Conservation (phyloP, 1,140 invertebrate species). For the Polypedilum pembai region DNA sequence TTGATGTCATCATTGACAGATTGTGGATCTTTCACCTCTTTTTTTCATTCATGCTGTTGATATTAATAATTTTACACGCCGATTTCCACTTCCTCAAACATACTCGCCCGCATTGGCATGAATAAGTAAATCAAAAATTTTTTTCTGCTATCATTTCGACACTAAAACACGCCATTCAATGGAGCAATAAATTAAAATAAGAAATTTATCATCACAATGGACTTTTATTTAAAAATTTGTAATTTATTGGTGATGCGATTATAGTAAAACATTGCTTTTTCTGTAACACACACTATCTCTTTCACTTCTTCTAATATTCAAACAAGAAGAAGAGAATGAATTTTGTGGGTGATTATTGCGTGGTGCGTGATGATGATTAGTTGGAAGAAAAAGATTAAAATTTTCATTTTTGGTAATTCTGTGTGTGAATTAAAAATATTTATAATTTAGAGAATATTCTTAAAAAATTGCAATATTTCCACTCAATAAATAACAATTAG, state of each 20-base stretch:
- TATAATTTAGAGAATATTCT: no score
- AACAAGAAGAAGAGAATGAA: no score
- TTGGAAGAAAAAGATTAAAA: no score
- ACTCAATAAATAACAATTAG: no score
- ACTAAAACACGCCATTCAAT: neutral
- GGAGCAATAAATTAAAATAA: slow-evolving; percentile 26
- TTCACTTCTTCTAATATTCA: no score
- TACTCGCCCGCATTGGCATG: neutral
- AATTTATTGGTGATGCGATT: neutral
- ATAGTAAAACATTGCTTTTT: neutral
- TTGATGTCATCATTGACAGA: slow-evolving; percentile 5
- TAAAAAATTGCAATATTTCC: no score
- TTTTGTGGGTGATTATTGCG: no score
- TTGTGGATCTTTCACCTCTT: neutral
- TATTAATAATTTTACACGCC: neutral
- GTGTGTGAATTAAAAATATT: no score
- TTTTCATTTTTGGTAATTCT: no score
- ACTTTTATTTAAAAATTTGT: neutral
- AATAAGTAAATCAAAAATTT: neutral
- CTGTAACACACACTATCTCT: neutral
- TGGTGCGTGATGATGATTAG: no score
- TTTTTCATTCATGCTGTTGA: neutral
- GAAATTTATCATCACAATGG: slow-evolving; percentile 26
- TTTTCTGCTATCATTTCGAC: neutral
- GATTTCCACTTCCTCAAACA: neutral